phyloP scores from a whole-genome alignment of 2,888 invertebrate species.

The Pollenia labialis region DNA sequence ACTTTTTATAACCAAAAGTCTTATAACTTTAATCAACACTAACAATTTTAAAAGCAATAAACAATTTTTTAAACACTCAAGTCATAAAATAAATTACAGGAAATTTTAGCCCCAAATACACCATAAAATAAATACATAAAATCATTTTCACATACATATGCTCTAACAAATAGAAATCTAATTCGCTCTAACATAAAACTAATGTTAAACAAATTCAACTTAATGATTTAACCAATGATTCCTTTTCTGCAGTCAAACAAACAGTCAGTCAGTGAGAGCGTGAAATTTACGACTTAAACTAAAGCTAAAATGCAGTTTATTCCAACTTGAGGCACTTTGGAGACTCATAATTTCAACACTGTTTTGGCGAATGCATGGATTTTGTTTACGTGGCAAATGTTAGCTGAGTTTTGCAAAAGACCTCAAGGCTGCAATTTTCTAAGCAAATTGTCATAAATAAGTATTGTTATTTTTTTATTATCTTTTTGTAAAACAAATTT shows the following conservation, averaged over 20 bases:
- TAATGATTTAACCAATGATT: background rate
- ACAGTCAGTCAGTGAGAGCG: conserved; percentile 40
- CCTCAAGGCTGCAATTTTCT: conserved; percentile 51
- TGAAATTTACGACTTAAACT: conserved; percentile 48
- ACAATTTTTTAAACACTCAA: background rate
- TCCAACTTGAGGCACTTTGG: conserved; percentile 31
- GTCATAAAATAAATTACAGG: background rate
- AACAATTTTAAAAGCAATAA: conserved; percentile 42
- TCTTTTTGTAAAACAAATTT: too few relatives aligned
- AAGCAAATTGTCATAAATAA: conserved; percentile 58
- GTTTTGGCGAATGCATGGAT: conserved; percentile 56
- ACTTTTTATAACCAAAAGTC: background rate
- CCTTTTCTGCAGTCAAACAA: background rate
- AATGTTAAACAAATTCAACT: conserved; percentile 22
- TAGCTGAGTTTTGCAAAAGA: conserved; percentile 38
- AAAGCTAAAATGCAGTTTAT: conserved; percentile 11
- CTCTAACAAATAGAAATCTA: conserved; percentile 7
- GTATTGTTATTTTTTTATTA: conserved; percentile 1
- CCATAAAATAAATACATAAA: conserved; percentile 39
- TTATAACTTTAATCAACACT: too few relatives aligned
- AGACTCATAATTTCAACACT: conserved; percentile 68
- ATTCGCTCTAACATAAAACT: conserved; percentile 20
- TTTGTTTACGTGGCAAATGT: conserved; percentile 53
- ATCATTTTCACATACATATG: background rate
- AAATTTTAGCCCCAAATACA: conserved; percentile 6